Evolutionary conservation across 2,888 invertebrate species (phyloP).

Genomic region (Ethmia dodecea): DNA sequence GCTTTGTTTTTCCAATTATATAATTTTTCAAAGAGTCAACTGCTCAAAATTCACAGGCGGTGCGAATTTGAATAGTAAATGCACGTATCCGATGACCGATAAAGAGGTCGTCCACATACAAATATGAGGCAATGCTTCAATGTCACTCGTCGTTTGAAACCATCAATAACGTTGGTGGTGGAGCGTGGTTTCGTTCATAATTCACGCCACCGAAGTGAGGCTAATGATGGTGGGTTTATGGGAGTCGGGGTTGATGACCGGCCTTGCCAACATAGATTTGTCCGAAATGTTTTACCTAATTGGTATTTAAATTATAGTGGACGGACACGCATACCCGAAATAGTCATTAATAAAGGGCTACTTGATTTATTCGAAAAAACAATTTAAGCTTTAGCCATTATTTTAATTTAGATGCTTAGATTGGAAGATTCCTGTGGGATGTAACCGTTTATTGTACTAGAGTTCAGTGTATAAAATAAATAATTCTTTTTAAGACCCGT

Average conservation of each 20-base stretch:
- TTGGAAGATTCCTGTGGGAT: too few species aligned
- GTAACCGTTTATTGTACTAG: too few species aligned
- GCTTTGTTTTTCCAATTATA: too few species aligned
- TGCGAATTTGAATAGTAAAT: slow-evolving; percentile 59
- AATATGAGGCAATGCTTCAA: slow-evolving; percentile 60
- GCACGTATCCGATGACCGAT: slow-evolving; percentile 70
- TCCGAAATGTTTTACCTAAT: slow-evolving; percentile 48
- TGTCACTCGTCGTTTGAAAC: slow-evolving; percentile 29
- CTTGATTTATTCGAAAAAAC: too few species aligned
- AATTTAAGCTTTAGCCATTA: too few species aligned
- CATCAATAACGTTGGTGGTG: slow-evolving; percentile 10
- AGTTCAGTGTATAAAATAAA: too few species aligned
- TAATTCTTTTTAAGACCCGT: too few species aligned
- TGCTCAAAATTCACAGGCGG: slow-evolving; percentile 35
- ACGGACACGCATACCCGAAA: slow-evolving; percentile 42
- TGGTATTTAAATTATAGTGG: slow-evolving; percentile 50
- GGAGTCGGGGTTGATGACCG: slow-evolving; percentile 43
- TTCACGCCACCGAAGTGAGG: slow-evolving; percentile 31
- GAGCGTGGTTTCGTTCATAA: slow-evolving; percentile 31
- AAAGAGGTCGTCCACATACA: slow-evolving; percentile 52
- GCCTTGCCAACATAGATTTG: slow-evolving; percentile 48
- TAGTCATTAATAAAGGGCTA: too few species aligned
- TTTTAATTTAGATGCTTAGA: too few species aligned
- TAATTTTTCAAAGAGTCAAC: too few species aligned
- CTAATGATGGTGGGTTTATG: slow-evolving; percentile 36